Base-by-base conservation (phyloP, 2,888 invertebrate genomes). In the Caenorhabditis sinica region DNA sequence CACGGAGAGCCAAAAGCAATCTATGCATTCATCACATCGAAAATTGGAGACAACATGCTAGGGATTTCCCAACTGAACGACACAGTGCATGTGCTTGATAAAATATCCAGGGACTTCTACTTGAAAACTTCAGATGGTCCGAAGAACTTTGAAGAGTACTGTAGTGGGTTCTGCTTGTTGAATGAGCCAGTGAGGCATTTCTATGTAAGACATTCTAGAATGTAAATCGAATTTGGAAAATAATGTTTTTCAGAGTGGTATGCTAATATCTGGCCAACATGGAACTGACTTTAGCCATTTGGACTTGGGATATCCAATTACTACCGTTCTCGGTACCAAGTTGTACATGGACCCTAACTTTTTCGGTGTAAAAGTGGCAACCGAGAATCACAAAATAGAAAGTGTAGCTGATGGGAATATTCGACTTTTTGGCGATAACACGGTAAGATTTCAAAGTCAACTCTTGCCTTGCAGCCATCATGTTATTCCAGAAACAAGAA, bases 131-230 rank as follows among this genome's bases (percentile, higher is more conserved):
- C 66, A 2, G 53, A 82, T 17, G 88, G 89, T 5, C 53, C 75
- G 4, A 85, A 86, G 58, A 85, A 87, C 25, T 92, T 91, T 75
- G 85, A 87, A 17, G 82, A 91, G 71, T 92, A 90, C 72, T 92
- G 92, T 82, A 76, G 86, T 15, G 90, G 91, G 17, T 92, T 92
- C 76, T 92, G 92, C 65, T 77, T 89, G 6, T 86, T 92, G 51
- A 92, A 92, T 83, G 92, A 92, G 65, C 92, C 92, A 23, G 88
- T 92, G 45, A 86, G 91, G 11, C 91, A 91, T 65, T 92, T 92
- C 84, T 90, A 90, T 66, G 92, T 91, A 51, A 79, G 85, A 40
- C 2, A 25, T 3, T 45, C 11, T 43, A 5, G 36, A 15, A 28
- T 15, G 20, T 2, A 28, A 15, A 56, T 4, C 8, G 15, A 0